phyloP scores from a whole-genome alignment of 2,113 vertebrate species.

The Epinephelus moara region DNA sequence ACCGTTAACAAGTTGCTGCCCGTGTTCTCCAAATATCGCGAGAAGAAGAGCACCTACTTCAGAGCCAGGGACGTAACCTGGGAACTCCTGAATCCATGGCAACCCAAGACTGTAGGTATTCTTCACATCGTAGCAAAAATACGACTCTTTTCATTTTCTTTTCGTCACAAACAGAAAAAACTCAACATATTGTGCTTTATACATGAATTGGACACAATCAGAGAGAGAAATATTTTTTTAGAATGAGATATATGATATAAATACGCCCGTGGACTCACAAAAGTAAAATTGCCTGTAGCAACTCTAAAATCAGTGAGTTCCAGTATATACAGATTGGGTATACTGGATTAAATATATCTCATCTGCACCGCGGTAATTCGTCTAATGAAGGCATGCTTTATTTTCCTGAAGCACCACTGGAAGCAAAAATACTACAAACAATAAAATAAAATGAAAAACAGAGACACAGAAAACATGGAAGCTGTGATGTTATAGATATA shows the following conservation, averaged over 20 bases:
- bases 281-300: neutral
- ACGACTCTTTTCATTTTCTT: neutral
- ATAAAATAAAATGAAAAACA: neutral
- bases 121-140: neutral
- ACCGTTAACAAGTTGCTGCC: neutral
- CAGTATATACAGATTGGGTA: neutral
- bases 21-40: neutral
- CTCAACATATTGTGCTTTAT: neutral
- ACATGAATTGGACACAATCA: neutral
- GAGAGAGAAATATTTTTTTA: neutral
- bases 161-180: neutral
- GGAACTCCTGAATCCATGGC: neutral
- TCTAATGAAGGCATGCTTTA: neutral
- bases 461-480: constrained; percentile 58
- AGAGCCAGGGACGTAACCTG: neutral
- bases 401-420: neutral
- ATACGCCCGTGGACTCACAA: neutral
- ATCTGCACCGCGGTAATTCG: neutral
- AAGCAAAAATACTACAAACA: neutral
- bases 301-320: neutral
- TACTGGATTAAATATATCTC: neutral
- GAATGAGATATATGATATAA: neutral
- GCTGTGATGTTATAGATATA: constrained; percentile 87
- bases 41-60: neutral
- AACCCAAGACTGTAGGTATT: neutral